Evolutionary conservation across 2,113 vertebrate species (phyloP).

Genomic region (Mugil cephalus): DNA sequence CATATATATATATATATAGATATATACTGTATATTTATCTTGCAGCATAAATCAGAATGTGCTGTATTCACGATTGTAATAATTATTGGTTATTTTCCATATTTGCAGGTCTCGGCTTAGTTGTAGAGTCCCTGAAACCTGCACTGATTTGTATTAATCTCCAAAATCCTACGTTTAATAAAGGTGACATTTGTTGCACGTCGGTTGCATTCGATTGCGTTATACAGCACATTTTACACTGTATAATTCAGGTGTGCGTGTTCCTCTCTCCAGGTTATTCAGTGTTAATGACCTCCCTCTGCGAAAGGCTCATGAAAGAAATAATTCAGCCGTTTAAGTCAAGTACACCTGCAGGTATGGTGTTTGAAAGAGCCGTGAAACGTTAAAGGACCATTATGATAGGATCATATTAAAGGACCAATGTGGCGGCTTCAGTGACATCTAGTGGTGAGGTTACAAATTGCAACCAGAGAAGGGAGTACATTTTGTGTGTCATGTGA

Average conservation of each 20-base stretch:
- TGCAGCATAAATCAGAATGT: no score
- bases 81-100: neutral
- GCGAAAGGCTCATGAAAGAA: constrained; percentile 10
- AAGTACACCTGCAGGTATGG: neutral
- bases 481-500: no score
- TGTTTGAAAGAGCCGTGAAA: neutral
- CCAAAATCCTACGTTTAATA: neutral
- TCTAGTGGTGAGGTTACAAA: no score
- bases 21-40: no score
- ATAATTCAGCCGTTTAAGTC: neutral
- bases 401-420: no score
- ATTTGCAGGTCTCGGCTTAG: neutral
- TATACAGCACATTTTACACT: constrained; percentile 3
- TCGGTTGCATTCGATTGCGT: constrained; percentile 33
- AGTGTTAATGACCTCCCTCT: neutral
- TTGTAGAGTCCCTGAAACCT: neutral
- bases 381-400: neutral
- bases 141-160: neutral
- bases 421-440: no score
- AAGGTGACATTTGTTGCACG: constrained; percentile 22
- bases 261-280: constrained; percentile 6
- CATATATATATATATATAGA: no score
- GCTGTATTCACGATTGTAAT: no score
- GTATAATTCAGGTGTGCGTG: constrained; percentile 1
- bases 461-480: no score